Evolutionary conservation across 2,113 vertebrate species (phyloP), one percentile per base, ranked within the genome.

Genomic region (Oreochromis aureus): DNA sequence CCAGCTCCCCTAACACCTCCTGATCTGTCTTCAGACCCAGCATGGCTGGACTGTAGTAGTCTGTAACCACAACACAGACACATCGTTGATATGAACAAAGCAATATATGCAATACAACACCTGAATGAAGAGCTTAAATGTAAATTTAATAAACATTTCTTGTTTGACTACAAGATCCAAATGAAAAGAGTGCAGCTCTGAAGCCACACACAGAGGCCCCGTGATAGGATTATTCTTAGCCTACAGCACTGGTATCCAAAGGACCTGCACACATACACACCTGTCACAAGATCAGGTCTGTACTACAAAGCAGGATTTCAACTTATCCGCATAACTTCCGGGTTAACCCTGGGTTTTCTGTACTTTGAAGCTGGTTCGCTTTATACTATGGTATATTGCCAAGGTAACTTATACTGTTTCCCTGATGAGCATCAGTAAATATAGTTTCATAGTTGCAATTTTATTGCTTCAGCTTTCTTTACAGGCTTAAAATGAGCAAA

Each of bases 1-100:
- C 98, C 83, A 99, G 96, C 91, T 98, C 97, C 30, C 98, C 98
- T 2, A 99, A 95, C 24, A 98, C 99, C 85, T 99, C 98, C 93
- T 99, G 99, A 93, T 99, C 99, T 0, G 93, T 98, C 94, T 98
- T 98, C 88, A 99, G 95, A 9, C 98, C 99, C 93, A 98, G 56
- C 99, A 99, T 99, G 13, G 95, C 96, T 3, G 97, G 97, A 90
- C 96, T 97, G 89, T 99, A 99, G 92, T 99, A 99, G 90, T 99
- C 99, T 99, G 80, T 1, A 85, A 61, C 2, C 76, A 79, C 66
- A 61, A 13, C 56, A 4, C 73, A 78, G 5, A 27, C 44, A 46
- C 66, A 46, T 44, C 6, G 53, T 10, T 27, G 7, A 11, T 80
- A 48, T 10, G 7, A 46, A 69, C 46, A 32, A 80, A 66, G 18